These are phyloP conservation scores for Aratinga solstitialis DNA, from an alignment of 2,797 vertebrate genomes.

Conservation along the genomic window DNA sequence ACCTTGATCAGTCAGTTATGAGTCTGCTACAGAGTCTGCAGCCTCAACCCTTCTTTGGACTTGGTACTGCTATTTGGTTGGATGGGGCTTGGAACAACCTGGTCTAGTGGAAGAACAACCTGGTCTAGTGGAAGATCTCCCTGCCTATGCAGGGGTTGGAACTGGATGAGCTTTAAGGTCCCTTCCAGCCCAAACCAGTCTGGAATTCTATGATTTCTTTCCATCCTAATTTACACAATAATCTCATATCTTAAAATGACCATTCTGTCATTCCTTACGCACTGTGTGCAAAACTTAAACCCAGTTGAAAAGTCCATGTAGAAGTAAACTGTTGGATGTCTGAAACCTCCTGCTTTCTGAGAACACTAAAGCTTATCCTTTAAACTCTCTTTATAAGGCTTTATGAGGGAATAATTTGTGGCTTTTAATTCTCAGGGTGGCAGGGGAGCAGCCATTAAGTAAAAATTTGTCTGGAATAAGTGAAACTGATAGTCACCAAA, in stretches of 20 bases:
- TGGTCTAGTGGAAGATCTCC: neutral
- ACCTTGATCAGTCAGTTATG: neutral
- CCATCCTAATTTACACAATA: neutral
- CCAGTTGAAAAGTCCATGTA: neutral
- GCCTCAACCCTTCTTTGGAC: neutral
- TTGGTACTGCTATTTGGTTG: neutral
- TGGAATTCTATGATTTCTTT: neutral
- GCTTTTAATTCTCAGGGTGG: neutral
- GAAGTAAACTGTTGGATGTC: neutral
- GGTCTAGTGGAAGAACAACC: neutral
- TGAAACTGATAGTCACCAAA: slow-evolving; percentile 6
- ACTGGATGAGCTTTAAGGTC: neutral
- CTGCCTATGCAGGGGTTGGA: neutral
- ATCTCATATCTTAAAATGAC: neutral
- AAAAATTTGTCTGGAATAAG: neutral
- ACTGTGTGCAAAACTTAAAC: neutral
- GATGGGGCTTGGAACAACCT: neutral
- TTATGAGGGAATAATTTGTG: neutral
- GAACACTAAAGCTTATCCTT: neutral
- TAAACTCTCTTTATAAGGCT: neutral
- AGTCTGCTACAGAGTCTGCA: neutral
- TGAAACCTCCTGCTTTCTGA: neutral
- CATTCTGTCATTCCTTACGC: neutral
- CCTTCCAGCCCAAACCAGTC: neutral
- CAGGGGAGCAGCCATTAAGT: neutral